Evolutionary conservation across 1,140 invertebrate species (phyloP).

Genomic region (Cydia fagiglandana): DNA sequence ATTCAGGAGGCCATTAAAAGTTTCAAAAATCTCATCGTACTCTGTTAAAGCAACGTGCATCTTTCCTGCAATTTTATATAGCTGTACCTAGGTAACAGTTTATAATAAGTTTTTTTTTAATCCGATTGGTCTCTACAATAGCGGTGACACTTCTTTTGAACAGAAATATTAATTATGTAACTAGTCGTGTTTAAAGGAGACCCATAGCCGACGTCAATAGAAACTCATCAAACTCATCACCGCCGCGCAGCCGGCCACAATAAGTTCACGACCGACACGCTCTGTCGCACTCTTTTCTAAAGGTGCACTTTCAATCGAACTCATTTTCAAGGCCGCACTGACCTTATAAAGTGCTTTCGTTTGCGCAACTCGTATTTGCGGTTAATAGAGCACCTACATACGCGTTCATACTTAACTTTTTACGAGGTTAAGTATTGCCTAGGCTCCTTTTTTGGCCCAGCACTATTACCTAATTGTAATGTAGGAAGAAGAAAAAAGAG

Average conservation of each 20-base stretch:
- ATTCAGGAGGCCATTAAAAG: too few species aligned
- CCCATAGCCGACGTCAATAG: neutral
- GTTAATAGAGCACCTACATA: constrained; percentile 20
- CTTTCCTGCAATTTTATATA: too few species aligned
- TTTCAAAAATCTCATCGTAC: too few species aligned
- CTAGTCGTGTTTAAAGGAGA: neutral
- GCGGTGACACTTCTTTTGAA: too few species aligned
- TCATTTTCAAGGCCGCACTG: constrained; percentile 36
- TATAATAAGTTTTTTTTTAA: too few species aligned
- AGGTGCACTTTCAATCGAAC: constrained; percentile 62
- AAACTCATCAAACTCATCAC: neutral
- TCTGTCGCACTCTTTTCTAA: constrained; percentile 66
- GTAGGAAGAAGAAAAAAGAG: too few species aligned
- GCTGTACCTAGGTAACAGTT: too few species aligned
- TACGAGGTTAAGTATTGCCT: neutral
- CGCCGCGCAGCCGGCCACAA: constrained; percentile 36
- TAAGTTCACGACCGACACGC: constrained; percentile 75
- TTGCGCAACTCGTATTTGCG: constrained; percentile 26
- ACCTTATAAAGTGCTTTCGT: constrained; percentile 34
- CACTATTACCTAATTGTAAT: too few species aligned
- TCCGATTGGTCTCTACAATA: too few species aligned
- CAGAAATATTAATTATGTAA: neutral
- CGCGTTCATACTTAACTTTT: neutral
- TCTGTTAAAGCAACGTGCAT: too few species aligned
- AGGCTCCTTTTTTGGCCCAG: too few species aligned